Evolutionary conservation across 2,888 invertebrate genomes (phyloP).

Genomic region (Plagiodera versicolora): DNA sequence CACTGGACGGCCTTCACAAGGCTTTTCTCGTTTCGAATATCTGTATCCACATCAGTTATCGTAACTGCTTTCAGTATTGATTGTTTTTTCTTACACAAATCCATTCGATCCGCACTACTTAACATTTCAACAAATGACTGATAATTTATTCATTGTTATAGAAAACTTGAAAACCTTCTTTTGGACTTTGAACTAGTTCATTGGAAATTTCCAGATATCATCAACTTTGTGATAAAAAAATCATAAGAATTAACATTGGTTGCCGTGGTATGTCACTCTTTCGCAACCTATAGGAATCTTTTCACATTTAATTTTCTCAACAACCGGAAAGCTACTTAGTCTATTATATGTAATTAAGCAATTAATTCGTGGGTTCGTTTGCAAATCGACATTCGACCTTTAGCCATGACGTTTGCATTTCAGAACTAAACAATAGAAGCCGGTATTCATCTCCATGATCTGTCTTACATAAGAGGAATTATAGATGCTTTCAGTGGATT

Average conservation of each 20-base stretch:
- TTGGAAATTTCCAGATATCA: too few relatives aligned
- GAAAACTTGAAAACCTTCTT: too few relatives aligned
- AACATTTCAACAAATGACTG: not conserved
- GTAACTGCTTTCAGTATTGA: not conserved
- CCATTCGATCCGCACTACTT: not conserved
- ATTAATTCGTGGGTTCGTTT: not conserved
- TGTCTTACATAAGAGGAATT: not conserved
- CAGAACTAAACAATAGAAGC: not conserved
- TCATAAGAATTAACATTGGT: too few relatives aligned
- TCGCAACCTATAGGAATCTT: too few relatives aligned
- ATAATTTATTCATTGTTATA: too few relatives aligned
- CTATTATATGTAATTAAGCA: not conserved
- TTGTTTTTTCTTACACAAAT: not conserved
- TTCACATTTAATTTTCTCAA: not conserved
- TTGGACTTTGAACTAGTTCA: too few relatives aligned
- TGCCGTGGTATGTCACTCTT: too few relatives aligned
- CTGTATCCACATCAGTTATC: not conserved
- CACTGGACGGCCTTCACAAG: constrained; percentile 24
- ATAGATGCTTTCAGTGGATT: not conserved
- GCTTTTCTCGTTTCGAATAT: constrained; percentile 17
- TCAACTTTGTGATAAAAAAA: too few relatives aligned
- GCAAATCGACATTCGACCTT: not conserved
- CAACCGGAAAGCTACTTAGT: not conserved
- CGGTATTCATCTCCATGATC: not conserved
- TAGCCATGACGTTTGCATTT: not conserved